A percentile compares a stretch with the other conserved stretches of the same genome.
Evolutionary conservation across 2,797 vertebrate species (phyloP).

Genomic region (Cyprinella venusta): DNA sequence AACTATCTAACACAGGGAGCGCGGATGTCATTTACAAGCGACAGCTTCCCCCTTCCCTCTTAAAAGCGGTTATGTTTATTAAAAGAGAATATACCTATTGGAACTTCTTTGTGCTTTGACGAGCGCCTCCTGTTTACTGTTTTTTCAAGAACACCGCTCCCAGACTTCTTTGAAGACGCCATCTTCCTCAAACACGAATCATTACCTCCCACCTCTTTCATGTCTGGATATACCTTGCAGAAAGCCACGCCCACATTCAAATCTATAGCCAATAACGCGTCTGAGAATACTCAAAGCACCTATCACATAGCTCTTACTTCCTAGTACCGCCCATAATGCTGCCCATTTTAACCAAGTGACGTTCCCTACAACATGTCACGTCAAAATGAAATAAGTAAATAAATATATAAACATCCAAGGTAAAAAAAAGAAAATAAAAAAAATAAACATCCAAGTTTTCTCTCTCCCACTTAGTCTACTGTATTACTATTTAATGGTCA

Average conservation of each 20-base stretch:
- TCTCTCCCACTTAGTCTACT: background rate
- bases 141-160: slow-evolving; percentile 70
- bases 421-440: background rate
- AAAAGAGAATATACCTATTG: slow-evolving; percentile 70
- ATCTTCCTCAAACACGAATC: slow-evolving; percentile 74
- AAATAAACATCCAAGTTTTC: background rate
- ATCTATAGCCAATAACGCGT: slow-evolving; percentile 60
- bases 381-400: background rate
- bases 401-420: background rate
- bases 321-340: slow-evolving; percentile 22
- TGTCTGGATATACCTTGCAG: slow-evolving; percentile 39
- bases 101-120: slow-evolving; percentile 75
- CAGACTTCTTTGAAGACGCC: slow-evolving; percentile 77
- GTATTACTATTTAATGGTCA: background rate
- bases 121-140: slow-evolving; percentile 75
- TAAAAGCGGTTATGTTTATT: background rate
- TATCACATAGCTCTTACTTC: slow-evolving; percentile 58
- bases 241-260: slow-evolving; percentile 58
- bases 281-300: slow-evolving; percentile 42
- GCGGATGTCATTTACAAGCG: background rate
- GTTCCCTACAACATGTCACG: background rate
- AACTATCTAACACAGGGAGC: background rate
- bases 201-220: slow-evolving; percentile 60
- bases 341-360: slow-evolving; percentile 23
- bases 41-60: background rate